Percentiles rank a stretch among this genome's conserved stretches.
phyloP scores from a whole-genome alignment of 2,113 vertebrate genomes.

The Hydropotes inermis region DNA sequence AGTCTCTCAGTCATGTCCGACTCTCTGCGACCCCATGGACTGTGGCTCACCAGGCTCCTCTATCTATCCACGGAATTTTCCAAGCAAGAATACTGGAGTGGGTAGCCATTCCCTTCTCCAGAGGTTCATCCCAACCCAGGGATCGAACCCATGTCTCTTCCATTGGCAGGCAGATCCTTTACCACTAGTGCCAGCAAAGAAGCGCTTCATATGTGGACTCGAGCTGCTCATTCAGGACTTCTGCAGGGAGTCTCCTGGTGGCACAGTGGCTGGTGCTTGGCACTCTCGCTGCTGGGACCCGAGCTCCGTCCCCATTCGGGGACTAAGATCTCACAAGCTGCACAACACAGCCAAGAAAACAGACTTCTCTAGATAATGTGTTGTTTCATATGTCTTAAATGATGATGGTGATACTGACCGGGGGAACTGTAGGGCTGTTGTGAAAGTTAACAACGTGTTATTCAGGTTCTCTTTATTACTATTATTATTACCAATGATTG shows the following conservation, averaged over 20 bases:
- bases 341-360: not conserved
- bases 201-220: not conserved
- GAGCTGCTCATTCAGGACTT: not conserved
- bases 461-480: slow-evolving; percentile 17
- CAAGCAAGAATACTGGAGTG: not conserved
- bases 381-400: not conserved
- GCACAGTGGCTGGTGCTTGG: not conserved
- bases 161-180: not conserved
- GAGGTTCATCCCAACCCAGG: not conserved
- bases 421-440: not conserved
- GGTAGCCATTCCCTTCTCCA: not conserved
- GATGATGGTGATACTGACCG: not conserved
- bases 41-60: not conserved
- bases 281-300: not conserved
- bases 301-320: not conserved
- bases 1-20: not conserved
- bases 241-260: not conserved
- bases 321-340: not conserved
- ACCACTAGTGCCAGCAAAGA: not conserved
- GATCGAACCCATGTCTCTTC: not conserved
- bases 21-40: not conserved
- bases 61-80: not conserved
- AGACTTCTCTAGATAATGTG: not conserved
- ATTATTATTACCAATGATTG: not conserved
- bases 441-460: not conserved